Conservation (phyloP, 2,113 vertebrate genomes). For the Spilogale gracilis region DNA sequence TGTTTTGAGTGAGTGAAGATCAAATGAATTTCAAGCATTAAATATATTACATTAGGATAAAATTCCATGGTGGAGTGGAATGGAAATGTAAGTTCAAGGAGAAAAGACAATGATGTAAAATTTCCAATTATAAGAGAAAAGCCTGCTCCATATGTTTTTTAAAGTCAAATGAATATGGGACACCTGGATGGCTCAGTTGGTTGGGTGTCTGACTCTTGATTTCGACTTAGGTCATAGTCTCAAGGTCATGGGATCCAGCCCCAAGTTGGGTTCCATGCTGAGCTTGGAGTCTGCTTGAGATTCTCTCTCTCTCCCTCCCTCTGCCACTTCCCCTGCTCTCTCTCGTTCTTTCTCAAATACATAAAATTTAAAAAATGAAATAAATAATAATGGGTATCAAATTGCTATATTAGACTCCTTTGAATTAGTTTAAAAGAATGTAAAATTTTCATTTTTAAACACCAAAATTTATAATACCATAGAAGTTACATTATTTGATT, state of each 20-base stretch:
- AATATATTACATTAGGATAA: neutral
- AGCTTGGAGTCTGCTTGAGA: neutral
- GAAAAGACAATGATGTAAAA: constrained; percentile 3
- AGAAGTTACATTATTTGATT: neutral
- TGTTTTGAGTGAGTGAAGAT: neutral
- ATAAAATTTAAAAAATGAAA: neutral
- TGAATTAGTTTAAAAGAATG: constrained; percentile 1
- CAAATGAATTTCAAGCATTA: constrained; percentile 10
- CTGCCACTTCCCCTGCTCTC: neutral
- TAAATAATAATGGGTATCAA: neutral
- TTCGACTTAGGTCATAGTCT: too few relatives aligned
- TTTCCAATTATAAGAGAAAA: neutral
- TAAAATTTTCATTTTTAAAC: constrained; percentile 18
- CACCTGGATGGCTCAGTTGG: neutral
- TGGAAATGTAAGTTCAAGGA: neutral
- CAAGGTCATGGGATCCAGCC: neutral
- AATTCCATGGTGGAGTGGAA: neutral
- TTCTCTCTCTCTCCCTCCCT: neutral
- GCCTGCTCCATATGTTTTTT: neutral
- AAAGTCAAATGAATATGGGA: neutral
- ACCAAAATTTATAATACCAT: neutral
- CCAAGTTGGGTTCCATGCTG: neutral
- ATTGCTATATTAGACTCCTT: neutral
- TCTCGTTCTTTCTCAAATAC: too few relatives aligned
- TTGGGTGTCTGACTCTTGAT: neutral